Percentiles rank a stretch among this genome's conserved stretches.
Conservation (phyloP, 2,113 vertebrate species). For the Himantopus leucocephalus region DNA sequence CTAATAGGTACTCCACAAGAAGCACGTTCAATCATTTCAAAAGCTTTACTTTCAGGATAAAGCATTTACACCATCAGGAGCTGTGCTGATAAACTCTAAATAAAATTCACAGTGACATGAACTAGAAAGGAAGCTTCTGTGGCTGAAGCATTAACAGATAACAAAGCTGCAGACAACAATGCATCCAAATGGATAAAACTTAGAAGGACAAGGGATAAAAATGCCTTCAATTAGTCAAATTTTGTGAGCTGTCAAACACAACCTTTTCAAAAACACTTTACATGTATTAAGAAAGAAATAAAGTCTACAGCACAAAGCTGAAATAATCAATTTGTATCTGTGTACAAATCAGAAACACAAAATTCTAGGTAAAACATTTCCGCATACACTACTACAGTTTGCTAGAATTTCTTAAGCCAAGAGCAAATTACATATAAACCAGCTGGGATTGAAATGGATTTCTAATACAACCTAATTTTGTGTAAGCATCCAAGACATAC, state of each 20-base stretch:
- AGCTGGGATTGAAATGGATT: background rate
- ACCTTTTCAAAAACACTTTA: background rate
- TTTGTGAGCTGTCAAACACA: background rate
- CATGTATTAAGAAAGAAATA: background rate
- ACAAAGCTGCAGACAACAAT: background rate
- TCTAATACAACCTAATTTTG: background rate
- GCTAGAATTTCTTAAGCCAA: background rate
- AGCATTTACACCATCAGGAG: background rate
- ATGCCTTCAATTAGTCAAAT: background rate
- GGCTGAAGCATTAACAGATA: background rate
- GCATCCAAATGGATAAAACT: background rate
- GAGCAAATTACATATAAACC: background rate
- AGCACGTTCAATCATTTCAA: background rate
- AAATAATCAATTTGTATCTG: background rate
- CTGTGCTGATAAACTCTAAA: background rate
- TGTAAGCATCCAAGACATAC: background rate
- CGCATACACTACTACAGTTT: background rate
- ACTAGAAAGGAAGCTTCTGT: background rate
- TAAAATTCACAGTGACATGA: fast-evolving
- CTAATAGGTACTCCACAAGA: background rate
- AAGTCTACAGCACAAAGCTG: no score
- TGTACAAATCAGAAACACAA: background rate
- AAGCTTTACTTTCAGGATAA: background rate
- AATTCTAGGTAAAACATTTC: background rate
- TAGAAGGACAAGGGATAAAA: background rate